Base-by-base conservation (phyloP, 1,140 invertebrate species). In the Matsumurasca onukii region DNA sequence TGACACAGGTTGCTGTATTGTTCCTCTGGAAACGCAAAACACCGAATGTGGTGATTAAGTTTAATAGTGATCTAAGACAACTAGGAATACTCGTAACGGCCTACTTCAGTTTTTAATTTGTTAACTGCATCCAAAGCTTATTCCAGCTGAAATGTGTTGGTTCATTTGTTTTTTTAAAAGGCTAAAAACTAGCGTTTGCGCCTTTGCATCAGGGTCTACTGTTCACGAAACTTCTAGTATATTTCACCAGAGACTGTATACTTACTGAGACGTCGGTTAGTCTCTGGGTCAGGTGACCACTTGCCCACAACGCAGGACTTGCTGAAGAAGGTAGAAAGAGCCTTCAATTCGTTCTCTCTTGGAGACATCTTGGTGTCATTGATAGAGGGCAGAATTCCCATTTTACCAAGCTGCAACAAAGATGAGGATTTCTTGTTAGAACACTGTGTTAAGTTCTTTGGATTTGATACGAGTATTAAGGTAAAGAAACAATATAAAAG, bases 271-370 rank as follows among this genome's bases (percentile, higher is more conserved):
- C 82, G 80, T 30, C 81, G 78, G 74, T 88, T 86, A 24, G 86
- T 89, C n/a, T 84, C 83, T 0, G 85, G 82, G 79, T 93, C 89
- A 0, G 86, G 84, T 0, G 90, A 91, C 88, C 91, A 93, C 49
- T 83, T 86, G 24, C 91, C 92, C 1, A 92, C 91, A 49, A 91
- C 83, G 74, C 92, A 94, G 29, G 90, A 89, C 72, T 89, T 83
- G 3, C 80, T 82, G 78, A 94, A 94, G 76, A 91, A 87, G 3
- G 83, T 83, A 1, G 88, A 89, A 0, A 91, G 77, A 0, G 89
- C 87, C 57, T 86, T 86, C 1, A 93, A 78, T 74, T 93, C 91
- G 70, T 91, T 89, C 74, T 91, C 90, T 12, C 88, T 85, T 0
- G 90, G 86, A 0, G 89, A 89, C 51, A 89, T 82, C 61, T 85